Percentiles rank a stretch among this genome's conserved stretches.
Evolutionary conservation across 1,140 invertebrate genomes (phyloP).

Genomic region (Steinernema khuongi): DNA sequence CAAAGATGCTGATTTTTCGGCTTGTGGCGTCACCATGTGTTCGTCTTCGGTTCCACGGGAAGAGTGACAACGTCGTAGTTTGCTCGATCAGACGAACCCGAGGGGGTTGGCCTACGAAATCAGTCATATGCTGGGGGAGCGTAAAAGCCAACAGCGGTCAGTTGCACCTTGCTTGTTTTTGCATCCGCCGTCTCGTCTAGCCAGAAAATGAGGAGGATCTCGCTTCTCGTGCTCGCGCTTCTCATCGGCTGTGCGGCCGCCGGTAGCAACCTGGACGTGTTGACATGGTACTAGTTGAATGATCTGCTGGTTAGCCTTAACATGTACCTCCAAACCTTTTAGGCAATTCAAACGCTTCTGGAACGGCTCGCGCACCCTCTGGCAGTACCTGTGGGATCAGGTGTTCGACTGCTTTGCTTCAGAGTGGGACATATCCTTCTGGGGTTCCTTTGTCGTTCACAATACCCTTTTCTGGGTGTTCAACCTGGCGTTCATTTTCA

Average conservation of each 20-base stretch:
- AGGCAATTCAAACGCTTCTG: not conserved
- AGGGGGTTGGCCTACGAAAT: not conserved
- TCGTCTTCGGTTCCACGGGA: not conserved
- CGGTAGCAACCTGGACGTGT: not conserved
- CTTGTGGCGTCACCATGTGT: not conserved
- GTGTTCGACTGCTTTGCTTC: not conserved
- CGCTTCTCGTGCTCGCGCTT: not conserved
- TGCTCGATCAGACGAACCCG: not conserved
- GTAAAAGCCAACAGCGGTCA: constrained; percentile 9
- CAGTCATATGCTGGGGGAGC: not conserved
- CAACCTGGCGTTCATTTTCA: constrained; percentile 29
- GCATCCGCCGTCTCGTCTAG: not conserved
- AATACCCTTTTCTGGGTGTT: not conserved
- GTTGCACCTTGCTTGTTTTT: constrained; percentile 10
- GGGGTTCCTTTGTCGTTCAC: not conserved
- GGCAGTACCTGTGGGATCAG: constrained; percentile 10
- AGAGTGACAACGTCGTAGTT: not conserved
- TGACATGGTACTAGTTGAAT: not conserved
- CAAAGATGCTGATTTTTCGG: not conserved
- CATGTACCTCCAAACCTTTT: not conserved
- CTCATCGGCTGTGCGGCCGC: not conserved
- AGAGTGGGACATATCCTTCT: not conserved
- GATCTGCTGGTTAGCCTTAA: not conserved
- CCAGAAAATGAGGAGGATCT: not conserved
- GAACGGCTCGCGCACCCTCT: not conserved